These are phyloP conservation scores for Drosophila suboccidentalis DNA, from an alignment of 2,888 invertebrate genomes.

Conservation along the genomic window DNA sequence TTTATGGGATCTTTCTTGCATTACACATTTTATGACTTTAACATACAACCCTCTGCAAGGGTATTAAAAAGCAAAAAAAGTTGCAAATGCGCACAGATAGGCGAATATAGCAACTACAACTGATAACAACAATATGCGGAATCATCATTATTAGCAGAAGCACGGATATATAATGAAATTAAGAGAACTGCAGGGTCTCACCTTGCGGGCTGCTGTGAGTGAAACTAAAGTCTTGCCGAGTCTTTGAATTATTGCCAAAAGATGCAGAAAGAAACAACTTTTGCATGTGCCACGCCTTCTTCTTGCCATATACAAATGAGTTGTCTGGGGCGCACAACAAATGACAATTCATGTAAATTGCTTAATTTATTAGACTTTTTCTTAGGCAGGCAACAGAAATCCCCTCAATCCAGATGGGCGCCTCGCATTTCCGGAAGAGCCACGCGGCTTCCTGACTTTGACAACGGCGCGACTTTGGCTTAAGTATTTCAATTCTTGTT, in stretches of 20 bases:
- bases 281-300: slow-evolving; percentile 49
- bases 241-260: slow-evolving; percentile 65
- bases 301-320: slow-evolving; percentile 72
- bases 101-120: neutral
- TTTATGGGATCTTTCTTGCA: no score
- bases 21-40: no score
- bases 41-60: no score
- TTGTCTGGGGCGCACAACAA: slow-evolving; percentile 66
- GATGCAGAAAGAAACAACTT: slow-evolving; percentile 61
- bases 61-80: no score
- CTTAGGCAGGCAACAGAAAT: slow-evolving; percentile 8
- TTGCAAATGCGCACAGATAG: no score
- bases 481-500: slow-evolving; percentile 70
- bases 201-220: slow-evolving; percentile 36
- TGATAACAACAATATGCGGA: slow-evolving; percentile 7
- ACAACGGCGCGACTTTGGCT: slow-evolving; percentile 77
- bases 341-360: slow-evolving; percentile 82
- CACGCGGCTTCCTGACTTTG: slow-evolving; percentile 75
- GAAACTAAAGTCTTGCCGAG: slow-evolving; percentile 23
- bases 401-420: slow-evolving; percentile 40
- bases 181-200: slow-evolving; percentile 63
- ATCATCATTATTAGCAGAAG: slow-evolving; percentile 36
- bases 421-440: slow-evolving; percentile 58
- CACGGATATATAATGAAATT: slow-evolving; percentile 66
- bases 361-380: slow-evolving; percentile 82